phyloP scores from a whole-genome alignment of 2,113 vertebrate species.

The Notechis scutatus region DNA sequence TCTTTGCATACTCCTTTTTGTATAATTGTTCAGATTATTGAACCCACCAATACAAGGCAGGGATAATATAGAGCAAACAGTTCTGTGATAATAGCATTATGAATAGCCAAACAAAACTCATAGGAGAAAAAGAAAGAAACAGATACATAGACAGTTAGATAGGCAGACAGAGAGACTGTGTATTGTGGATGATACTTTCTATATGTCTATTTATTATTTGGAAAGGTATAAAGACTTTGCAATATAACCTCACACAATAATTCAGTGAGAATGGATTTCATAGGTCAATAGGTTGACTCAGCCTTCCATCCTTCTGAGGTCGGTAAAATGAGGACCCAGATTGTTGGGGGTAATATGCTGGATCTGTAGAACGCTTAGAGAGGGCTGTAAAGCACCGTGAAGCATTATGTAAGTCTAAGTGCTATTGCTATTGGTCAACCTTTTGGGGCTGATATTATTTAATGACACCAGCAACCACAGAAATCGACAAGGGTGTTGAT shows the following conservation, averaged over 20 bases:
- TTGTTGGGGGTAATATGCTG: no score
- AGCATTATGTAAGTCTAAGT: no score
- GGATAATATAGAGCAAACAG: not conserved
- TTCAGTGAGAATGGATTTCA: not conserved
- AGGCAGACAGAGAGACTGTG: not conserved
- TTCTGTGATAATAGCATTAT: not conserved
- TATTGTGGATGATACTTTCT: not conserved
- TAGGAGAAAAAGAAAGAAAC: not conserved
- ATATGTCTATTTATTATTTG: not conserved
- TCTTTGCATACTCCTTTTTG: not conserved
- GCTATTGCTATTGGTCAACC: not conserved
- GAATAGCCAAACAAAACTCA: not conserved
- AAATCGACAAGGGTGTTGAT: not conserved
- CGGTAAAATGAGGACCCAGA: no score
- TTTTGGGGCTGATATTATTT: not conserved
- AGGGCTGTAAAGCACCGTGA: no score
- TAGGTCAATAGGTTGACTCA: not conserved
- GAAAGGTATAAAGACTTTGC: not conserved
- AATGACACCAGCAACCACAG: not conserved
- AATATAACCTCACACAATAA: not conserved
- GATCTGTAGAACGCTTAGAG: no score
- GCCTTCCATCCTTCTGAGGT: no score
- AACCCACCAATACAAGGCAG: not conserved
- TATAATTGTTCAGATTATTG: not conserved
- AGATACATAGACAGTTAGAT: not conserved